Conservation (phyloP, 1,140 invertebrate genomes). For the roundworm (Caenorhabditis elegans) region DNA sequence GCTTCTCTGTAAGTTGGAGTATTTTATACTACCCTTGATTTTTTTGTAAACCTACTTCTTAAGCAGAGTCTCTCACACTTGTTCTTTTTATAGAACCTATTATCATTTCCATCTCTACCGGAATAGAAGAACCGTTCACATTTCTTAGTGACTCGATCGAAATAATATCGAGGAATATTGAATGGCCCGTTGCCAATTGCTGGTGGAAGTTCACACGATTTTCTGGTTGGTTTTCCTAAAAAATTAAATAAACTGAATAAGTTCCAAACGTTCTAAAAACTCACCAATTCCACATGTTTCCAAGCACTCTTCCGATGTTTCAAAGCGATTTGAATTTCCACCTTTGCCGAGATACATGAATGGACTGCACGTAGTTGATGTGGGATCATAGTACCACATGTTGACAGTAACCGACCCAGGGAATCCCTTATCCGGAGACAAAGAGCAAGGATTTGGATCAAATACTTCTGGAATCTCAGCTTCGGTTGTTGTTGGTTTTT, state of each 20-base stretch:
- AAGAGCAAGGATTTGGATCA: slow-evolving; percentile 37
- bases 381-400: slow-evolving; percentile 13
- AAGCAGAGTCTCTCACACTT: slow-evolving; percentile 42
- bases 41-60: slow-evolving; percentile 15
- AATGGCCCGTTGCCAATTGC: slow-evolving; percentile 36
- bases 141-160: slow-evolving; percentile 46
- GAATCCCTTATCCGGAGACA: slow-evolving; percentile 43
- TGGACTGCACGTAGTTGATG: not conserved
- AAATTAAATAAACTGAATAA: not conserved
- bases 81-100: slow-evolving; percentile 43
- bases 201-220: slow-evolving; percentile 29
- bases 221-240: slow-evolving; percentile 41
- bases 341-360: slow-evolving; percentile 80
- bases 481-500: not conserved
- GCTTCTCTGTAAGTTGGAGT: not conserved
- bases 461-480: not conserved
- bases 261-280: not conserved
- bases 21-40: not conserved
- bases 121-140: slow-evolving; percentile 49
- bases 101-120: slow-evolving; percentile 46
- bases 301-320: slow-evolving; percentile 67
- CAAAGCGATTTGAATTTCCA: slow-evolving; percentile 79
- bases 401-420: slow-evolving; percentile 2
- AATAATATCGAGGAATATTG: slow-evolving; percentile 47
- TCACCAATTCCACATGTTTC: slow-evolving; percentile 41